Evolutionary conservation across 2,113 vertebrate genomes (phyloP).

Genomic region (Hylia prasina): DNA sequence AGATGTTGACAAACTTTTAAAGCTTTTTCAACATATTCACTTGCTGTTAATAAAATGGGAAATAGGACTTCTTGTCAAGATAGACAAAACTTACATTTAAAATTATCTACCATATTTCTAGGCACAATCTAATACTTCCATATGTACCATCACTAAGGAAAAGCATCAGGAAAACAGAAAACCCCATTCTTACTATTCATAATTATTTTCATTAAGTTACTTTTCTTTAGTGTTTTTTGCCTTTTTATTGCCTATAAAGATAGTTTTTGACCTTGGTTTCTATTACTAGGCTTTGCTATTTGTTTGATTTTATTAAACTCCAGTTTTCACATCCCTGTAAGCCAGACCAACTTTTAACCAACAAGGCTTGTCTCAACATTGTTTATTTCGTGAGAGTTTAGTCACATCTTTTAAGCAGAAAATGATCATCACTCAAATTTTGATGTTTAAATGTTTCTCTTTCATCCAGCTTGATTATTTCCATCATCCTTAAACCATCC

Average conservation of each 20-base stretch:
- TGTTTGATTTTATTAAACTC: neutral
- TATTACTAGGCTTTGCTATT: neutral
- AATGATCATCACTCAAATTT: neutral
- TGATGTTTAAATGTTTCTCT: neutral
- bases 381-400: neutral
- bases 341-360: neutral
- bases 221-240: neutral
- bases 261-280: neutral
- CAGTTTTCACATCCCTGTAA: neutral
- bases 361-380: neutral
- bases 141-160: neutral
- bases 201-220: neutral
- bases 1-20: neutral
- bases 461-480: neutral
- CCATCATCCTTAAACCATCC: neutral
- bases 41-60: neutral
- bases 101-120: neutral
- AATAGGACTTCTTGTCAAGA: neutral
- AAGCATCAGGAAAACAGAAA: neutral
- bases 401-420: neutral
- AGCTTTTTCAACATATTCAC: neutral
- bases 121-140: neutral
- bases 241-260: neutral
- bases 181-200: neutral
- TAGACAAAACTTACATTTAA: neutral